Conservation (phyloP, 2,113 vertebrate genomes). For the Notarius lentiginosus region DNA sequence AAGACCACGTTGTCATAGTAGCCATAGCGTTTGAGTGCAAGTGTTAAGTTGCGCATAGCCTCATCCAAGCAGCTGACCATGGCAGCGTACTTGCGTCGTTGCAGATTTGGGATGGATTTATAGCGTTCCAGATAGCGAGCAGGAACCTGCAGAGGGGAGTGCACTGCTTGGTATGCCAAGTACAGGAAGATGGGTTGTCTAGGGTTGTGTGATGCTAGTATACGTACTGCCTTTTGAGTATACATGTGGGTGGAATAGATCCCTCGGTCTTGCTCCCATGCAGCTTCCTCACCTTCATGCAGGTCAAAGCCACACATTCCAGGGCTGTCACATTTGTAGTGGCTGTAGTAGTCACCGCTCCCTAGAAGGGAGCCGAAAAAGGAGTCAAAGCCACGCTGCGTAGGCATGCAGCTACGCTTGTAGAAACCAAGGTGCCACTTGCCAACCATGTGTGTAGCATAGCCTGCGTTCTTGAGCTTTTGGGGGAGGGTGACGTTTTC, state of each 20-base stretch:
- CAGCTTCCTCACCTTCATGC: slow-evolving; percentile 88
- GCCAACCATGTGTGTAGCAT: slow-evolving; percentile 95
- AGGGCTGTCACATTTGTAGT: slow-evolving; percentile 93
- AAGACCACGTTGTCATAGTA: slow-evolving; percentile 91
- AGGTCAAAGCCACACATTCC: slow-evolving; percentile 93
- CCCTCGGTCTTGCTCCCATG: slow-evolving; percentile 90
- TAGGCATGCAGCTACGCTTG: slow-evolving; percentile 91
- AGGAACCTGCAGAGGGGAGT: slow-evolving; percentile 92
- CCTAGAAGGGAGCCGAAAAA: slow-evolving; percentile 95
- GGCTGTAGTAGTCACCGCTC: slow-evolving; percentile 94
- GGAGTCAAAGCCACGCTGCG: slow-evolving; percentile 89
- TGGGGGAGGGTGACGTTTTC: slow-evolving; percentile 91
- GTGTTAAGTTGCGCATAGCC: slow-evolving; percentile 87
- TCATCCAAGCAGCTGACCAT: slow-evolving; percentile 96
- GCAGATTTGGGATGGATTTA: slow-evolving; percentile 85
- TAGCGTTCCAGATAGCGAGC: slow-evolving; percentile 87
- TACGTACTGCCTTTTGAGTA: slow-evolving; percentile 84
- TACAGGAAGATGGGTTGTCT: slow-evolving; percentile 87
- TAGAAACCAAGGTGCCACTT: slow-evolving; percentile 99
- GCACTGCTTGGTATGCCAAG: slow-evolving; percentile 92
- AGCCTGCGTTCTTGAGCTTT: slow-evolving; percentile 90
- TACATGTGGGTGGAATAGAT: slow-evolving; percentile 94
- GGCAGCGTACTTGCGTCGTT: slow-evolving; percentile 88
- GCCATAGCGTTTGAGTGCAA: slow-evolving; percentile 83
- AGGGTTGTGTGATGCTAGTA: slow-evolving; percentile 84